Evolutionary conservation across 2,888 invertebrate genomes (phyloP).

Genomic region (Parnassius mnemosyne): DNA sequence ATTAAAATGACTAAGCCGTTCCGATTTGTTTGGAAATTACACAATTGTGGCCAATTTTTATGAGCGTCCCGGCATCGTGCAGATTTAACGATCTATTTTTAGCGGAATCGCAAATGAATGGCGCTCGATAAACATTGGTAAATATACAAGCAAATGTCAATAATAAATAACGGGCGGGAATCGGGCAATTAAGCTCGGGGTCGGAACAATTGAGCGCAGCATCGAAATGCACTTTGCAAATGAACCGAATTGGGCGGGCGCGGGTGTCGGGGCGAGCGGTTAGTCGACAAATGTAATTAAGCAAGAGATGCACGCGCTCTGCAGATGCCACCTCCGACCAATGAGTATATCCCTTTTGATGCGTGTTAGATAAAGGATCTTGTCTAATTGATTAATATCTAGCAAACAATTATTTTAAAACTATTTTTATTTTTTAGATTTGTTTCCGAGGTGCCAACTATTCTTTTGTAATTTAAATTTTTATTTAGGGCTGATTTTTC

Average conservation of each 20-base stretch:
- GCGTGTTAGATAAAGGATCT: conserved; percentile 29
- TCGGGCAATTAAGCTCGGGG: conserved; percentile 70
- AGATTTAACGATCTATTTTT: conserved; percentile 39
- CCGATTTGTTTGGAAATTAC: background rate
- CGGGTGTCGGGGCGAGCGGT: conserved; percentile 32
- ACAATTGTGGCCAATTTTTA: conserved; percentile 22
- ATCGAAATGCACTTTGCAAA: conserved; percentile 80
- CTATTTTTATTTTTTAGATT: too few species aligned
- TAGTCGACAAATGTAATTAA: conserved; percentile 68
- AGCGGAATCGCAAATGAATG: conserved; percentile 45
- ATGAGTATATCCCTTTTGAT: conserved; percentile 23
- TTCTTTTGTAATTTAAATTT: too few species aligned
- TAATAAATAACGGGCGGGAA: conserved; percentile 65
- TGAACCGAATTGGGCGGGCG: conserved; percentile 61
- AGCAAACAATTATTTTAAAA: conserved; percentile 10
- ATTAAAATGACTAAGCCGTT: background rate
- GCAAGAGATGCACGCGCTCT: conserved; percentile 56
- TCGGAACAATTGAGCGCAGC: conserved; percentile 66
- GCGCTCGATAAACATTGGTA: conserved; percentile 49
- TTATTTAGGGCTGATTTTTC: too few species aligned
- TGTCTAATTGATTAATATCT: conserved; percentile 26
- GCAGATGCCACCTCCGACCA: conserved; percentile 51
- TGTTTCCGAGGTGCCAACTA: too few species aligned
- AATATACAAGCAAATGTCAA: conserved; percentile 66
- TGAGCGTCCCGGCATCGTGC: conserved; percentile 11